These are phyloP conservation scores for Caracal caracal DNA, from an alignment of 2,113 vertebrate species.

Conservation along the genomic window DNA sequence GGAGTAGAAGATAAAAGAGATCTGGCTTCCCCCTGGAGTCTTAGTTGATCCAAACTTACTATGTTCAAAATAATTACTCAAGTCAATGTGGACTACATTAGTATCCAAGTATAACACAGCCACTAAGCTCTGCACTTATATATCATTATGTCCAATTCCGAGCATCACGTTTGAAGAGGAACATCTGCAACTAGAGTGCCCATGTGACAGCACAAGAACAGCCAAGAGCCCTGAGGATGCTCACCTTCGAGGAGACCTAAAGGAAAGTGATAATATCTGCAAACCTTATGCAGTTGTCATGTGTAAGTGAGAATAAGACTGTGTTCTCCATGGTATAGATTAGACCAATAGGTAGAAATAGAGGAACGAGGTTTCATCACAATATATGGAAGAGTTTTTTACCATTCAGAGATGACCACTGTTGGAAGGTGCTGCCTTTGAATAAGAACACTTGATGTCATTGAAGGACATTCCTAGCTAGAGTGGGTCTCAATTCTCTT, in stretches of 20 bases:
- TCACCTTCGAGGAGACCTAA: background rate
- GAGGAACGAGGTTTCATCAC: background rate
- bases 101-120: background rate
- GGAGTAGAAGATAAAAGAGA: background rate
- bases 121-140: background rate
- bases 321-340: background rate
- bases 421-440: background rate
- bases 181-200: background rate
- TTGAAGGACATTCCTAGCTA: background rate
- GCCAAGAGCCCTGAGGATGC: background rate
- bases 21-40: background rate
- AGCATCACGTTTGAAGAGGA: background rate
- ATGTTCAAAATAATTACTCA: constrained; percentile 6
- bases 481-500: background rate
- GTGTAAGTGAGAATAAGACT: background rate
- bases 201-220: background rate
- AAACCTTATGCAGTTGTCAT: background rate
- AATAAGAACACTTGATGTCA: background rate
- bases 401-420: background rate
- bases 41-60: background rate
- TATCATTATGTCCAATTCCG: background rate
- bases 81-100: background rate
- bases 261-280: background rate
- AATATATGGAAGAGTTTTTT: background rate
- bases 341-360: background rate